phyloP scores from a whole-genome alignment of 30 jellyfish, hydroid and myxozoan species.

The Rhopilema esculentum region DNA sequence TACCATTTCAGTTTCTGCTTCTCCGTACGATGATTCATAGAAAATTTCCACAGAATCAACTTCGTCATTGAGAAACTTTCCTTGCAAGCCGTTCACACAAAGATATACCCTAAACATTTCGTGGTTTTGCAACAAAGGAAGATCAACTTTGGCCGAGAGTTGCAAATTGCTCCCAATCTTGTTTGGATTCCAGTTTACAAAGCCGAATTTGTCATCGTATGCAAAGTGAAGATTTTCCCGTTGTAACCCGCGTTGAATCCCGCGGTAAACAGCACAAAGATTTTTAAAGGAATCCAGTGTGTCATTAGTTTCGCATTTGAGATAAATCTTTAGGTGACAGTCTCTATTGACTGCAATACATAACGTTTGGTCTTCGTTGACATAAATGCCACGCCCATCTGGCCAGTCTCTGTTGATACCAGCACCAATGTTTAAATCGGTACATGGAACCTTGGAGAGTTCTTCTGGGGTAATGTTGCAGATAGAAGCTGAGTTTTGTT shows the following conservation, averaged over 20 bases:
- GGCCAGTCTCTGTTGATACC: conserved; percentile 78
- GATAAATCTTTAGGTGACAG: conserved; percentile 50
- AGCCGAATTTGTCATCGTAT: conserved; percentile 52
- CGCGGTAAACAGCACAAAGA: conserved; percentile 48
- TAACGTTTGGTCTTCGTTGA: conserved; percentile 6
- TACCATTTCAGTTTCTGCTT: conserved; percentile 14
- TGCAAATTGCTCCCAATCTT: conserved; percentile 21
- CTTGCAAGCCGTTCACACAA: not conserved
- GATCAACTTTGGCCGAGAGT: conserved; percentile 20
- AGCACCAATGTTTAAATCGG: not conserved
- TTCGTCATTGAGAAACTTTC: conserved; percentile 1
- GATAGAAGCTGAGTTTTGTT: not conserved
- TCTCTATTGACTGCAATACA: conserved; percentile 52
- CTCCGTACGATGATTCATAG: conserved; percentile 1
- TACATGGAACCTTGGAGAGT: conserved; percentile 11
- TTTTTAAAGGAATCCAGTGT: conserved; percentile 25
- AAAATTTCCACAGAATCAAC: conserved; percentile 25
- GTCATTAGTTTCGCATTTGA: conserved; percentile 45
- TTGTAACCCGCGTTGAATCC: conserved; percentile 32
- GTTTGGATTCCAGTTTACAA: conserved; percentile 55
- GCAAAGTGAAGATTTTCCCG: conserved; percentile 57
- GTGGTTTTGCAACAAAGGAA: conserved; percentile 46
- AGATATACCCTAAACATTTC: conserved; percentile 31
- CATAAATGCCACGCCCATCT: conserved; percentile 69
- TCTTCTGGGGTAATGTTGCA: conserved; percentile 1